Conservation (phyloP, 2,797 vertebrate genomes). For the Mormyrops attenuatus region DNA sequence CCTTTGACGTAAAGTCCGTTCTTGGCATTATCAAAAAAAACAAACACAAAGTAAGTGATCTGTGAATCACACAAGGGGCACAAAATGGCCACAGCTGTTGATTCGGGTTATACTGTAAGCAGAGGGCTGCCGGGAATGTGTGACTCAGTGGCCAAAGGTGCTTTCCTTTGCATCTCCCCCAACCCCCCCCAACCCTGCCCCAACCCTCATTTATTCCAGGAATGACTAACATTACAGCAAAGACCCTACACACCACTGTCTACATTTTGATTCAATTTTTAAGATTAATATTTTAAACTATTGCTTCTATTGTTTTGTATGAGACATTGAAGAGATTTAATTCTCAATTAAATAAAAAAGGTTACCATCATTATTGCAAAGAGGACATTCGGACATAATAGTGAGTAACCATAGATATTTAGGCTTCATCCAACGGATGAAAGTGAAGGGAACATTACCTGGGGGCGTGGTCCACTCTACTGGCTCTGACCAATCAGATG, state of each 20-base stretch:
- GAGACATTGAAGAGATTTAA: not conserved
- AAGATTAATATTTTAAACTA: not conserved
- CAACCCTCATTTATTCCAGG: not conserved
- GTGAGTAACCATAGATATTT: not conserved
- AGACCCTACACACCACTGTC: not conserved
- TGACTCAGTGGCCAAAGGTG: not conserved
- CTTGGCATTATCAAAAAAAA: not conserved
- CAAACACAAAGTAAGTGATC: not conserved
- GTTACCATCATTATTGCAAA: not conserved
- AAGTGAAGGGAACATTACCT: conserved; percentile 17
- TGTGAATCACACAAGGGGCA: not conserved
- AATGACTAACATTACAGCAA: not conserved
- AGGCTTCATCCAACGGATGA: not conserved
- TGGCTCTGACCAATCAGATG: conserved; percentile 29
- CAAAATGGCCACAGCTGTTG: not conserved
- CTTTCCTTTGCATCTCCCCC: not conserved
- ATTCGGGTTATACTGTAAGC: not conserved
- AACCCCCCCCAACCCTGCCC: not conserved
- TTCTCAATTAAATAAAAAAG: not conserved
- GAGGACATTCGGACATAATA: not conserved
- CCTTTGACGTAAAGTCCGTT: not conserved
- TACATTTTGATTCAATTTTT: not conserved
- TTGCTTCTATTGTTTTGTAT: not conserved
- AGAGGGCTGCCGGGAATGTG: not conserved
- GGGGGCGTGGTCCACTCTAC: conserved; percentile 30